Evolutionary conservation across 2,113 vertebrate species (phyloP).

Genomic region (Phylloscopus whistleri): DNA sequence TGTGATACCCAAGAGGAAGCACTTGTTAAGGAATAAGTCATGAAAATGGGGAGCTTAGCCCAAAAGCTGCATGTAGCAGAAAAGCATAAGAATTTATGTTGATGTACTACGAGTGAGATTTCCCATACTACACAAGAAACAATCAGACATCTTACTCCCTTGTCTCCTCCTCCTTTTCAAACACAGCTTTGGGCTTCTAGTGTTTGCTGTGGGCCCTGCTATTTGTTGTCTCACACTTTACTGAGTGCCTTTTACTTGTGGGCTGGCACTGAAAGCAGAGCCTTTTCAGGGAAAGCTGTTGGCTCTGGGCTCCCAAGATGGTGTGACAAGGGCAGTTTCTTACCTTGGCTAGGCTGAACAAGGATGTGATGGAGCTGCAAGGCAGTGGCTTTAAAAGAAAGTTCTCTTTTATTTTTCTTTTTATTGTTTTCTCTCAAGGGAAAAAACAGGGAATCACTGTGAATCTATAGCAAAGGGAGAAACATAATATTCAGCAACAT

Average conservation of each 20-base stretch:
- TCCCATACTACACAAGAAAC: neutral
- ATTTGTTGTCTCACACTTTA: neutral
- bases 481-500: neutral
- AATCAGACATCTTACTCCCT: neutral
- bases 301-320: rapidly evolving
- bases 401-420: too few species aligned
- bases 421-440: neutral
- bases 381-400: neutral
- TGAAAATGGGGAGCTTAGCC: neutral
- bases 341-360: neutral
- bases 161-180: neutral
- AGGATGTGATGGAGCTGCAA: neutral
- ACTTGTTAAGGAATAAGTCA: neutral
- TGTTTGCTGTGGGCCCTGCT: neutral
- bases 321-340: neutral
- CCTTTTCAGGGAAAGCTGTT: neutral
- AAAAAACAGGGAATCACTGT: neutral
- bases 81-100: neutral
- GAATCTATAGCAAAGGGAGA: neutral
- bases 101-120: neutral
- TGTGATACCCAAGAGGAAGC: neutral
- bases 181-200: neutral
- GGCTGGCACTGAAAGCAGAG: neutral
- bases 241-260: neutral
- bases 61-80: neutral